Base-by-base conservation (phyloP, 2,888 invertebrate species). In the Patella pellucida region DNA sequence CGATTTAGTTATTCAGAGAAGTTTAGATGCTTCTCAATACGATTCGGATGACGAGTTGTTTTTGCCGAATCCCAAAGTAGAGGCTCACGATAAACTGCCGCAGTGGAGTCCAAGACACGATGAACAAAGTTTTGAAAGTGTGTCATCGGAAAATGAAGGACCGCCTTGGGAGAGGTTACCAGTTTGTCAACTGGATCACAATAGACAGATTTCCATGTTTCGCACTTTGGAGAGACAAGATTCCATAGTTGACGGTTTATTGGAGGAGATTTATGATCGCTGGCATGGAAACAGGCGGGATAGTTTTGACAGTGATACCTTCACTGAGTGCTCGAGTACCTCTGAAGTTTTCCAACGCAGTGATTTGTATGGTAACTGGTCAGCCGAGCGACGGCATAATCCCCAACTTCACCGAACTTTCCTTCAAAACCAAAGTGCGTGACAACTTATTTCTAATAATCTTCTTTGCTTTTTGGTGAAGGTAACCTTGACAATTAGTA, bases 271-370 rank as follows among this genome's bases (percentile, higher is more conserved):
- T 68, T 90, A 90, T 73, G 89, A 90, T 76, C 85, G 88, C 23
- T 89, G 88, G 88, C 86, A 88, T 69, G 86, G 84, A 69, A 79
- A 82, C 14, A 79, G 82, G 41, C 81, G 86, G 74, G 88, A 89
- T 78, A 90, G 90, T 79, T 87, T 89, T 76, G 90, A 90, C 80
- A 90, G 89, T 72, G 90, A 90, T 79, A 90, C 90, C 0, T 88
- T 89, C 81, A 90, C 90, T 14, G 90, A 90, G 76, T 87, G 86
- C 76, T 89, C 90, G 31, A 88, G 89, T 73, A 88, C 89, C 2
- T 88, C 89, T 3, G 90, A 89, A 73, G 83, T 87, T 69, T 82
- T 86, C 71, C 85, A 83, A 70, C 82, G 82, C 78, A 68, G 83
- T 15, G 79, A 84, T 52, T 75, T 72, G 52, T 79, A 75, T 41